Evolutionary conservation across 2,797 vertebrate species (phyloP).

Genomic region (Schizopygopsis malacanthus): DNA sequence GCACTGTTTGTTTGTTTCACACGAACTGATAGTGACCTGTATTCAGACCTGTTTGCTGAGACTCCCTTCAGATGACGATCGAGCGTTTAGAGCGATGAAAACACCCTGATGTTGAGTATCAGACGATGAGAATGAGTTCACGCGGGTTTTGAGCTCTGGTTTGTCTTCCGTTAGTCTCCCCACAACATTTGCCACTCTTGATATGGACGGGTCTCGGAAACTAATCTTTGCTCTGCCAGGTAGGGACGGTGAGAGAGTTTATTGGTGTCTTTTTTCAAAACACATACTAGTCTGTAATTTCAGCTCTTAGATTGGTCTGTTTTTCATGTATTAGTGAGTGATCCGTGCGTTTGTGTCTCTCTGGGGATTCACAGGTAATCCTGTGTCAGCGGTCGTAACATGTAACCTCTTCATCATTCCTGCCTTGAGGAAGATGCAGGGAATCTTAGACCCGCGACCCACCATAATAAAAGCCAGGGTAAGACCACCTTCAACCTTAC

Average conservation of each 20-base stretch:
- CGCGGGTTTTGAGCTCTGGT: conserved; percentile 53
- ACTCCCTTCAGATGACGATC: neutral
- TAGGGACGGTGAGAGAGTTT: conserved; percentile 81
- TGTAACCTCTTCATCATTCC: conserved; percentile 99
- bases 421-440: conserved; percentile 99
- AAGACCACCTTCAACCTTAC: neutral
- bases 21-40: too few relatives aligned
- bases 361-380: conserved; percentile 84
- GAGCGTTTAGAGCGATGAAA: neutral
- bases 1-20: too few relatives aligned
- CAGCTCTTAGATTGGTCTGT: neutral
- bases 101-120: conserved; percentile 11
- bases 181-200: conserved; percentile 97
- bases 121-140: conserved; percentile 1
- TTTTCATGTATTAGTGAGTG: neutral
- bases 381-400: conserved; percentile 97
- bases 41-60: too few relatives aligned
- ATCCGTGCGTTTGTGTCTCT: neutral
- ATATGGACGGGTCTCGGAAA: conserved; percentile 96
- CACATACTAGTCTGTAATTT: conserved; percentile 21
- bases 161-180: conserved; percentile 85
- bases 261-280: conserved; percentile 53
- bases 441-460: conserved; percentile 96
- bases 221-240: conserved; percentile 99
- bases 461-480: conserved; percentile 85